Percentiles rank a stretch among this genome's conserved stretches.
Conservation (phyloP, 2,888 invertebrate species). For the Plusia festucae region DNA sequence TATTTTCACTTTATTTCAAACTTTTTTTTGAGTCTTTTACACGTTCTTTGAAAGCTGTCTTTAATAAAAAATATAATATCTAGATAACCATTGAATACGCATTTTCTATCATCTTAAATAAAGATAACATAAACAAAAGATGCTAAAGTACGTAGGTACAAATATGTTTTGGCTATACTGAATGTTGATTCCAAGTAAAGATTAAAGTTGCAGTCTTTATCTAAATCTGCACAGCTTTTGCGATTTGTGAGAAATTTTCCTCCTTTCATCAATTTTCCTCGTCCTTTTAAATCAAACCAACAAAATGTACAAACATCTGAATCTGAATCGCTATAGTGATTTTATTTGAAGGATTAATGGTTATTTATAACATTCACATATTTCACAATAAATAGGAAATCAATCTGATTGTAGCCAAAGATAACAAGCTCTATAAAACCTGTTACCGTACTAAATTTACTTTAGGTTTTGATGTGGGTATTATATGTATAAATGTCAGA, state of each 20-base stretch:
- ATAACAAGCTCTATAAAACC: conserved; percentile 31
- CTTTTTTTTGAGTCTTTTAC: too few species aligned
- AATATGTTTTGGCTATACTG: neutral
- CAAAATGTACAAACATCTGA: conserved; percentile 16
- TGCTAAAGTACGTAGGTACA: neutral
- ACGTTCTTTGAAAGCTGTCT: too few species aligned
- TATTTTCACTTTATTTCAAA: too few species aligned
- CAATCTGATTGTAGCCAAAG: conserved; percentile 38
- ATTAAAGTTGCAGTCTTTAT: neutral
- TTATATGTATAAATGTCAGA: conserved; percentile 37
- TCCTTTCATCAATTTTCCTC: neutral
- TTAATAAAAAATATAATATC: neutral
- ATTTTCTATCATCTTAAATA: neutral
- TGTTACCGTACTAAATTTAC: conserved; percentile 23
- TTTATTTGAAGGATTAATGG: conserved; percentile 36
- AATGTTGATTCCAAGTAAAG: neutral
- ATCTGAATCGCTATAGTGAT: neutral
- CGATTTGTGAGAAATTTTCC: neutral
- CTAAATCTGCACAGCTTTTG: neutral
- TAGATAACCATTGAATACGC: neutral
- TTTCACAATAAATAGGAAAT: conserved; percentile 37
- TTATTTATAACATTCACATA: conserved; percentile 40
- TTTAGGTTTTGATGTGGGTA: conserved; percentile 45
- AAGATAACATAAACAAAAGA: neutral
- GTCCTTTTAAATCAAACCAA: neutral